Conservation (phyloP, 2,888 invertebrate genomes). For the Drosophila longiperda region DNA sequence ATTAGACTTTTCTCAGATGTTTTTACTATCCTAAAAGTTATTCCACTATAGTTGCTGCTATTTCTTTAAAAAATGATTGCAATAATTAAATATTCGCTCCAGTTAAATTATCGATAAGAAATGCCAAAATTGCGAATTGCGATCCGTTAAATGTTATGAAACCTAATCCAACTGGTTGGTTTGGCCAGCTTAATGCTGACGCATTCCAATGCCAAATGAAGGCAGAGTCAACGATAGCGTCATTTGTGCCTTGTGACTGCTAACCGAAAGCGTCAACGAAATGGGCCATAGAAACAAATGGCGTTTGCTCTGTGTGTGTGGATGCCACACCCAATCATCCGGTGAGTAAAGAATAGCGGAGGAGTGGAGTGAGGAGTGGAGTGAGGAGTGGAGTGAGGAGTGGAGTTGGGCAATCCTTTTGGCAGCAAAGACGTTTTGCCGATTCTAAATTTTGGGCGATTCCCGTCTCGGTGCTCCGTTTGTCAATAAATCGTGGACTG, state of each 20-base stretch:
- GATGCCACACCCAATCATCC: slow-evolving; percentile 60
- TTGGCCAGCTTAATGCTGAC: slow-evolving; percentile 44
- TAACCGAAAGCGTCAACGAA: slow-evolving; percentile 65
- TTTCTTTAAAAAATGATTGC: neutral
- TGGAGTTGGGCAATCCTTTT: slow-evolving; percentile 66
- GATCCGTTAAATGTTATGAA: neutral
- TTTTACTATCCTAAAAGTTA: neutral
- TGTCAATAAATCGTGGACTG: slow-evolving; percentile 85
- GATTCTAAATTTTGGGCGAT: slow-evolving; percentile 78
- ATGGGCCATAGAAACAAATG: slow-evolving; percentile 76
- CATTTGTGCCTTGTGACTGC: slow-evolving; percentile 59
- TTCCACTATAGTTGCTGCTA: neutral
- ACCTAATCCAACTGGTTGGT: neutral
- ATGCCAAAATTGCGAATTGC: neutral
- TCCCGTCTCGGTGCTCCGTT: slow-evolving; percentile 54
- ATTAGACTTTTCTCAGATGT: neutral
- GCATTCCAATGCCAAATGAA: slow-evolving; percentile 40
- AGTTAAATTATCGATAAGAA: neutral
- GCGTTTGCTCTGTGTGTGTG: slow-evolving; percentile 46
- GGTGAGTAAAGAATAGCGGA: neutral
- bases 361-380: neutral
- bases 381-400: neutral
- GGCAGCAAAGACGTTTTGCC: slow-evolving; percentile 72
- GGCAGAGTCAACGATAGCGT: slow-evolving; percentile 36
- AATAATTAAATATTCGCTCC: neutral